Evolutionary conservation across 2,888 invertebrate species (phyloP).

Genomic region (Cremastobaeus sp.): DNA sequence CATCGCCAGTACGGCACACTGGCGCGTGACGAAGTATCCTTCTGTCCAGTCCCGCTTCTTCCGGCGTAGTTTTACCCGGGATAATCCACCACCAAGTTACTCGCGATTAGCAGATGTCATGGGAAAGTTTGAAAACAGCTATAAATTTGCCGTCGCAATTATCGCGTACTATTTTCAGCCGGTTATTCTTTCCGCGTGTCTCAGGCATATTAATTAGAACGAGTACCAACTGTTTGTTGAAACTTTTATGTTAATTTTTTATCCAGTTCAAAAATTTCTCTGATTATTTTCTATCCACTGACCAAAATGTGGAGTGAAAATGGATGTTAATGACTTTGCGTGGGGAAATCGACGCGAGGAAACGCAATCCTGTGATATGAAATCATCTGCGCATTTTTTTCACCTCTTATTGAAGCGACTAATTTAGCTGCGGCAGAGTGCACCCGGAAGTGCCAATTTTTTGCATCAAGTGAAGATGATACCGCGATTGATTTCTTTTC

Average conservation of each 20-base stretch:
- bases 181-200: constrained; percentile 14
- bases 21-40: constrained; percentile 75
- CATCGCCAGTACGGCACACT: constrained; percentile 74
- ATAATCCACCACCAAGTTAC: constrained; percentile 48
- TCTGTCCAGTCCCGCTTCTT: constrained; percentile 67
- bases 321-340: constrained; percentile 30
- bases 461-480: too few relatives aligned
- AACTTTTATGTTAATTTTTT: constrained; percentile 9
- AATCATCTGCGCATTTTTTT: background rate
- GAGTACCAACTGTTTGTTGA: constrained; percentile 8
- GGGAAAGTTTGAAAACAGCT: constrained; percentile 58
- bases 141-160: constrained; percentile 47
- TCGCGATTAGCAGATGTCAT: constrained; percentile 59
- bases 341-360: constrained; percentile 11
- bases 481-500: constrained; percentile 4
- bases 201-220: background rate
- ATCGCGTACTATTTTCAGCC: constrained; percentile 53
- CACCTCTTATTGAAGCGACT: too few relatives aligned
- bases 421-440: too few relatives aligned
- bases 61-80: constrained; percentile 53
- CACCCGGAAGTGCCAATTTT: too few relatives aligned
- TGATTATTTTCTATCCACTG: background rate
- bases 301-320: constrained; percentile 35
- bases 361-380: background rate
- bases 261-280: constrained; percentile 12